Evolutionary conservation across 1,140 invertebrate genomes (phyloP).

Genomic region (Saccostrea cuccullata): DNA sequence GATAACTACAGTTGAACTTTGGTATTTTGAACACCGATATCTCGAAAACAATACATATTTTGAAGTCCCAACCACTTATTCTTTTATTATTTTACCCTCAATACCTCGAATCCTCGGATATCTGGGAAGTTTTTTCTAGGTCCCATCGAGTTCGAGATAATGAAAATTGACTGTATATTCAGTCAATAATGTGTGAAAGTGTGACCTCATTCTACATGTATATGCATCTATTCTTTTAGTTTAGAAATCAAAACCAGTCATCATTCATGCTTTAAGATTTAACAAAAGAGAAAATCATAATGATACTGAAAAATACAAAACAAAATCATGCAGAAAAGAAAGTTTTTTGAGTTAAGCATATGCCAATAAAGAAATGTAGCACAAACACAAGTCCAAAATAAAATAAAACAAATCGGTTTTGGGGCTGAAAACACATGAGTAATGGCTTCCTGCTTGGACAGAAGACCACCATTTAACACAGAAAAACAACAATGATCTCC

Average conservation of each 20-base stretch:
- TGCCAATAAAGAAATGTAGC: not conserved
- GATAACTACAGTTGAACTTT: no score
- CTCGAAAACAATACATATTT: no score
- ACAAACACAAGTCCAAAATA: not conserved
- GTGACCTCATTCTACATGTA: not conserved
- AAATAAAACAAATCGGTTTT: no score
- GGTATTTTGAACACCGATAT: no score
- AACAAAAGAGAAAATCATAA: not conserved
- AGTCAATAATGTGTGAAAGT: no score
- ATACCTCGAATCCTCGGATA: no score
- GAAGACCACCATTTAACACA: conserved; percentile 1
- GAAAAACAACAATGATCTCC: not conserved
- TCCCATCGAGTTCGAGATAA: no score
- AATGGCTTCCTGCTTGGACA: not conserved
- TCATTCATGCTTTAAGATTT: not conserved
- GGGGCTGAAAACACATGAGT: no score
- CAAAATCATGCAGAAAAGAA: conserved; percentile 2
- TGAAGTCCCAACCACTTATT: no score
- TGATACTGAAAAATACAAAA: not conserved
- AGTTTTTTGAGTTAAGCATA: not conserved
- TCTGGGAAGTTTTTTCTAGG: no score
- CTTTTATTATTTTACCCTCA: no score
- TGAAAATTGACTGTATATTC: no score
- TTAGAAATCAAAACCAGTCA: not conserved
- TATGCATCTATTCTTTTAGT: not conserved